These are phyloP conservation scores for Ctenopoma kingsleyae DNA, from an alignment of 2,797 vertebrate species.

Conservation along the genomic window DNA sequence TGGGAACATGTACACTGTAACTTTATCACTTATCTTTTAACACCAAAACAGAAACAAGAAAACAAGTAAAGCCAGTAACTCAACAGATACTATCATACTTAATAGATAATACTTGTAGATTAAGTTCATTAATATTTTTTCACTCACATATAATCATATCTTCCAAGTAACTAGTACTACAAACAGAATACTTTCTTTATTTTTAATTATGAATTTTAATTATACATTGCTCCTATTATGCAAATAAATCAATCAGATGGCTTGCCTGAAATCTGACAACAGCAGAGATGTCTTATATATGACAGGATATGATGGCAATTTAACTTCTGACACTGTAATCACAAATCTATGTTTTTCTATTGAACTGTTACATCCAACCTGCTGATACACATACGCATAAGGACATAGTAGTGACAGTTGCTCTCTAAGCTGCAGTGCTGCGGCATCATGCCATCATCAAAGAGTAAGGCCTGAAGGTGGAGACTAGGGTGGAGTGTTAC, in stretches of 20 bases:
- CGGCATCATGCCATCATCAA: conserved; percentile 35
- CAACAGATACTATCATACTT: background rate
- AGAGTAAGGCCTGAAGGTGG: conserved; percentile 35
- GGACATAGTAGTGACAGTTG: conserved; percentile 16
- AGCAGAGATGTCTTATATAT: too few species aligned
- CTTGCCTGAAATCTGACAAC: too few species aligned
- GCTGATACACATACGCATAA: conserved; percentile 24
- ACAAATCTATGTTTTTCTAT: background rate
- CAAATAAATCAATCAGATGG: background rate
- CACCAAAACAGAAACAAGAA: background rate
- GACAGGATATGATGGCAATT: too few species aligned
- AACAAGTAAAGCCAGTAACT: too few species aligned
- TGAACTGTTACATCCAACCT: background rate
- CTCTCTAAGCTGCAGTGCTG: conserved; percentile 24
- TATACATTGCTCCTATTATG: background rate
- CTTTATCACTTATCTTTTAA: background rate
- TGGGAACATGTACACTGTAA: too few species aligned
- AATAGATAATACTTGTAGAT: background rate
- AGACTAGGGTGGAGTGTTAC: conserved; percentile 39
- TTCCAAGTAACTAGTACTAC: too few species aligned
- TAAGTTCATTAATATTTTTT: too few species aligned
- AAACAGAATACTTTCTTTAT: background rate
- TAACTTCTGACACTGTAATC: too few species aligned
- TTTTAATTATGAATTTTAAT: background rate
- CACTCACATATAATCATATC: too few species aligned